These are phyloP conservation scores for Pachyramphus minor DNA, from an alignment of 2,113 vertebrate genomes.

Conservation along the genomic window DNA sequence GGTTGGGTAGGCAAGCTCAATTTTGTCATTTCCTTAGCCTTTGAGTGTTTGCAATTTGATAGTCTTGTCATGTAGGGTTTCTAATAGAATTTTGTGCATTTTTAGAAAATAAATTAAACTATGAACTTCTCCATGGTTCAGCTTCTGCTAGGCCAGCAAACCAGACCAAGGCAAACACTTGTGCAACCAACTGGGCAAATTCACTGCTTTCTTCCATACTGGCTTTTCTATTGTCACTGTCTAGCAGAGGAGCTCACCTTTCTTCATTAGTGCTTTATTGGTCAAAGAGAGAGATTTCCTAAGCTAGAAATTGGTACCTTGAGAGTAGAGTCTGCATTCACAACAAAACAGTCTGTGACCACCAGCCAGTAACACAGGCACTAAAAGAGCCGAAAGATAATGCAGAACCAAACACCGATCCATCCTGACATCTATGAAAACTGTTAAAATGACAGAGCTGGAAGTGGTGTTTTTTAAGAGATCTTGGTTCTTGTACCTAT, in stretches of 20 bases:
- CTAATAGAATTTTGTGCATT: constrained; percentile 29
- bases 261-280: background rate
- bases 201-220: background rate
- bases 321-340: background rate
- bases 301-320: background rate
- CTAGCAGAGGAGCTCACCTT: background rate
- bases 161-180: background rate
- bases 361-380: background rate
- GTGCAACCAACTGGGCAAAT: background rate
- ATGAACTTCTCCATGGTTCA: background rate
- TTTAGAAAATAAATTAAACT: constrained; percentile 31
- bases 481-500: constrained; percentile 43
- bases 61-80: constrained; percentile 22
- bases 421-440: background rate
- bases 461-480: background rate
- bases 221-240: background rate
- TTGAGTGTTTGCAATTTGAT: constrained; percentile 24
- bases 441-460: background rate
- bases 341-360: background rate
- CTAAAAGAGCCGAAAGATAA: background rate
- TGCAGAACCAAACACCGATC: background rate
- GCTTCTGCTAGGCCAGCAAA: background rate
- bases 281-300: background rate
- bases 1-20: constrained; percentile 22
- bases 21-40: constrained; percentile 43